Base-by-base conservation (phyloP, 2,888 invertebrate genomes). In the Chirona hameri region DNA sequence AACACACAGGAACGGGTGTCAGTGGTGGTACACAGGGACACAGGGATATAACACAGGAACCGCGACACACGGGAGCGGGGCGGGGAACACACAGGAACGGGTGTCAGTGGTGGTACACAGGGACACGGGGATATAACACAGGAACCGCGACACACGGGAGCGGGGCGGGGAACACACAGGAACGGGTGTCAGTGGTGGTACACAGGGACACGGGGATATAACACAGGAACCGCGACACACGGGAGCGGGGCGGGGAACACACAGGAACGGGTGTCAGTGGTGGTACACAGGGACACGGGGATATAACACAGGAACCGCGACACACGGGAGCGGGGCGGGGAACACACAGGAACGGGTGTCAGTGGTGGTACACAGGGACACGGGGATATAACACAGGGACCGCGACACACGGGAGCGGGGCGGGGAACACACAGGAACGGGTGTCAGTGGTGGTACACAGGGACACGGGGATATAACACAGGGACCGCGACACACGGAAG, bases 141-240 rank as follows among this genome's bases (percentile, higher is more conserved):
- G 39, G 39, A 7, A 39, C 39, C 39, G n/a, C 39, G 39, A 39
- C 39, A 39, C 39, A 39, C 39, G 39, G 57, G 57, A 57, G 18
- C 57, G 3, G n/a, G n/a, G 87, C 99, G 99, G 99, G 92, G 83
- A 93, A 87, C 39, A 39, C 21, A 76, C n/a, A 39, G 60, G n/a
- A n/a, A n/a, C 2, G n/a, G n/a, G 60, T 3, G 15, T 57, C 18
- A 12, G 65, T n/a, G 60, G 21, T 55, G 55, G n/a, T n/a, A n/a
- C n/a, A n/a, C n/a, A n/a, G n/a, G n/a, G n/a, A 39, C n/a, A n/a
- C n/a, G n/a, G n/a, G n/a, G n/a, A n/a, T 7, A 5, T 5, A 57
- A 57, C 57, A 60, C 21, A 9, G n/a, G 21, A 3, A 60, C 60
- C 60, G 7, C 7, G 55, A 18, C 55, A 55, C 55, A 12, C 55